A percentile compares a stretch with the other conserved stretches of the same genome.
phyloP scores from a whole-genome alignment of 1,140 invertebrate genomes.

The Tenebrio molitor region DNA sequence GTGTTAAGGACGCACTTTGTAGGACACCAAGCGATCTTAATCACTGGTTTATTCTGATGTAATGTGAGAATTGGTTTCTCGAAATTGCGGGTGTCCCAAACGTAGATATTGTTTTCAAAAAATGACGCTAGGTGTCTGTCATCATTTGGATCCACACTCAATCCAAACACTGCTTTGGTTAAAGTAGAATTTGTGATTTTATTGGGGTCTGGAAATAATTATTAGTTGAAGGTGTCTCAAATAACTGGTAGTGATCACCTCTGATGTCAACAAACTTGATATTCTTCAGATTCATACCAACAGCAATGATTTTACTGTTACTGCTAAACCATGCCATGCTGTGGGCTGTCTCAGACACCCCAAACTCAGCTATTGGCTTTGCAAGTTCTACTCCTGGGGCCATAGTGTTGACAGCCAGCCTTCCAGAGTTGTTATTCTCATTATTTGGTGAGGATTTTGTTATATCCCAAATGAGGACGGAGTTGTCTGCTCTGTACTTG shows the following conservation, averaged over 20 bases:
- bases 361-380: slow-evolving; percentile 76
- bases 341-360: slow-evolving; percentile 85
- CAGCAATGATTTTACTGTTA: slow-evolving; percentile 80
- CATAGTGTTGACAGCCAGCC: slow-evolving; percentile 49
- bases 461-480: slow-evolving; percentile 86
- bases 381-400: slow-evolving; percentile 64
- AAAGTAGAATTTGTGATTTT: slow-evolving; percentile 80
- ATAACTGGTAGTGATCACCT: slow-evolving; percentile 72
- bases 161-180: slow-evolving; percentile 87
- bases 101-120: slow-evolving; percentile 82
- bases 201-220: slow-evolving; percentile 73
- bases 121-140: slow-evolving; percentile 86
- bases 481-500: slow-evolving; percentile 86
- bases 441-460: slow-evolving; percentile 68
- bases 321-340: slow-evolving; percentile 89
- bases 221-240: not conserved
- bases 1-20: too few relatives aligned
- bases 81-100: slow-evolving; percentile 92
- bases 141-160: slow-evolving; percentile 83
- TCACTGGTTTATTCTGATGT: slow-evolving; percentile 77
- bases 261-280: slow-evolving; percentile 93
- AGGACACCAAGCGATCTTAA: slow-evolving; percentile 89
- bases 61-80: slow-evolving; percentile 86
- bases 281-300: slow-evolving; percentile 90
- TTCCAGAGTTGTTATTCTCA: slow-evolving; percentile 59